Percentiles rank a stretch among this genome's conserved stretches.
phyloP scores from a whole-genome alignment of 2,888 invertebrate species.

The Agonopterix subpropinquella region DNA sequence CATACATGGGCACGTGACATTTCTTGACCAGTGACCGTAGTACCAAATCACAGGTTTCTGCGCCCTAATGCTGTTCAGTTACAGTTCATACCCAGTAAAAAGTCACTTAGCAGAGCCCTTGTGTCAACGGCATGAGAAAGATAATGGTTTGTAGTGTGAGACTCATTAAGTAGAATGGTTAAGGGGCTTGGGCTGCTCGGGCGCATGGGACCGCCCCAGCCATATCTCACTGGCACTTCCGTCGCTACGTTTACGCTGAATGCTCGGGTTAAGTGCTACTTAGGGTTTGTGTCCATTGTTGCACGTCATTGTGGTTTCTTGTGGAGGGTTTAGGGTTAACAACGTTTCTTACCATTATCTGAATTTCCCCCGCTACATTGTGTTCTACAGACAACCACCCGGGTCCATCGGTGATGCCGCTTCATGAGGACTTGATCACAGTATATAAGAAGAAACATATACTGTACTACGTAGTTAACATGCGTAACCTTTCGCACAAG shows the following conservation, averaged over 20 bases:
- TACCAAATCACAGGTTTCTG: conserved; percentile 29
- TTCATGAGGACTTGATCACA: too few relatives aligned
- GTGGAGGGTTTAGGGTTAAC: too few relatives aligned
- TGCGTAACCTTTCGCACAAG: too few relatives aligned
- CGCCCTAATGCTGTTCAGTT: not conserved
- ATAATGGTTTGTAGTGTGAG: not conserved
- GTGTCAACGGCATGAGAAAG: not conserved
- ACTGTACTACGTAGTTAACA: too few relatives aligned
- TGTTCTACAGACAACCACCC: too few relatives aligned
- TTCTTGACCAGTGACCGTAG: conserved; percentile 16
- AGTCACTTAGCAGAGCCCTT: not conserved
- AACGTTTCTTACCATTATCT: too few relatives aligned
- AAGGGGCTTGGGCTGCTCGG: conserved; percentile 12
- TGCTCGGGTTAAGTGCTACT: conserved; percentile 35
- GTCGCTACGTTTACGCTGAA: conserved; percentile 31
- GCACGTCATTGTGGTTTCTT: conserved; percentile 4
- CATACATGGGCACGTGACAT: conserved; percentile 9
- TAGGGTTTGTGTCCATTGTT: conserved; percentile 20
- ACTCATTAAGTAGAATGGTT: too few relatives aligned
- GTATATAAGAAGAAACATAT: too few relatives aligned
- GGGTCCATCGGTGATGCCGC: too few relatives aligned
- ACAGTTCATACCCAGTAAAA: not conserved
- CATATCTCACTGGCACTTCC: conserved; percentile 37
- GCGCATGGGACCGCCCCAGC: conserved; percentile 17
- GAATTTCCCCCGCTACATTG: too few relatives aligned